Base-by-base conservation (phyloP, 2,888 invertebrate species). In the Drosophila paranaensis region DNA sequence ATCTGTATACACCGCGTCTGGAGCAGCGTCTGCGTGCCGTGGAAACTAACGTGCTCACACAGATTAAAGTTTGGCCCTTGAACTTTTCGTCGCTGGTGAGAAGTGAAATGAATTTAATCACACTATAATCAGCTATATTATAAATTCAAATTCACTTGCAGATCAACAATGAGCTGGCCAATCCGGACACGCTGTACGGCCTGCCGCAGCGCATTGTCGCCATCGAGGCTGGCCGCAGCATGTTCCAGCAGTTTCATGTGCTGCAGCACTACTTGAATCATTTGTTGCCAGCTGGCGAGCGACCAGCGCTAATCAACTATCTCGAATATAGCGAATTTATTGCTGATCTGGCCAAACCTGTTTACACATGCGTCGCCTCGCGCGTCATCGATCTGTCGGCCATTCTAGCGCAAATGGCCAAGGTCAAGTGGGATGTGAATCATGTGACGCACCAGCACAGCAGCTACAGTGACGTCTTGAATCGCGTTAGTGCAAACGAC, bases 361-460 rank as follows among this genome's bases (percentile, higher is more conserved):
- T 98, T 11, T 98, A 98, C 90, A 97, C 97, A 94, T 95, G 96
- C 68, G 97, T 98, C 0, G 96, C 97, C 0, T 95, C 96, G 0
- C 95, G 95, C 88, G 94, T 96, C 1, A 95, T 98, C 9, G 96
- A 98, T 91, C 95, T 96, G 8, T 94, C 96, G 43, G 94, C 95
- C 16, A 95, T 97, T 37, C 93, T 98, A 10, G 94, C 95, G 70
- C 95, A 96, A n/a, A 98, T 99, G 96, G 96, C 97, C 61, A 96
- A 96, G 93, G 98, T 98, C 0, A 96, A 97, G 92, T 99, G 99
- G 99, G 95, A 98, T 93, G 95, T 99, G 68, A 97, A 97, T 94
- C 98, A 97, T 87, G 97, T 99, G 0, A 97, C 97, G 93, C 97
- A 97, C 1, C 97, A 98, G 87, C 98, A 99, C 91, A 98, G 97